Conservation (phyloP, 2,888 invertebrate species). For the Rhagonycha lutea region DNA sequence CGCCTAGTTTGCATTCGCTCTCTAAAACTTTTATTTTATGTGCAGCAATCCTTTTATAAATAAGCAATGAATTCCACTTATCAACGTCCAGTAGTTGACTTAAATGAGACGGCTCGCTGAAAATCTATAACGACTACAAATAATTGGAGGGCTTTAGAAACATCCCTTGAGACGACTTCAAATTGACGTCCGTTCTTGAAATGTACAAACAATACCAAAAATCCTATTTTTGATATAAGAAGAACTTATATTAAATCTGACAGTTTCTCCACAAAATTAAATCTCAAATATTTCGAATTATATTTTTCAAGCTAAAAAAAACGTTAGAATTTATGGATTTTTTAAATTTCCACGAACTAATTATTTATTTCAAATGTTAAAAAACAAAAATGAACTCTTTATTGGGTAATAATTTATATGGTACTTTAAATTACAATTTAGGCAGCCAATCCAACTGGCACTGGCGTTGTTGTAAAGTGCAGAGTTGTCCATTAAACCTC, state of each 20-base stretch:
- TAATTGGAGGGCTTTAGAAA: conserved; percentile 34
- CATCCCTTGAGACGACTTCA: conserved; percentile 30
- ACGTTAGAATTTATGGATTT: no score
- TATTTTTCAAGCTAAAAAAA: no score
- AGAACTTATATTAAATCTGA: neutral
- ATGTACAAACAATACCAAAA: conserved; percentile 15
- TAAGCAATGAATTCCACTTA: neutral
- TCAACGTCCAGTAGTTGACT: conserved; percentile 8
- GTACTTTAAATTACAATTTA: no score
- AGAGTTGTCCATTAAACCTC: no score
- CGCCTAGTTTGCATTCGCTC: neutral
- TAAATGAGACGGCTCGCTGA: conserved; percentile 23
- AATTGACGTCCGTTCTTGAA: conserved; percentile 35
- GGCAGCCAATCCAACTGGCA: no score
- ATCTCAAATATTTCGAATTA: neutral
- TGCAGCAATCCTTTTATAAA: neutral
- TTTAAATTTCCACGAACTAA: no score
- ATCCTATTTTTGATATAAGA: neutral
- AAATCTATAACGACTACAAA: conserved; percentile 29
- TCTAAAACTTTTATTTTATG: neutral
- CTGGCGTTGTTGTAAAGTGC: no score
- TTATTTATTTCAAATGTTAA: no score
- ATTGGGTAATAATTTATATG: no score
- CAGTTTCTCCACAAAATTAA: neutral
- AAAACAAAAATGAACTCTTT: no score